Base-by-base conservation (phyloP, 2,113 vertebrate species). In the Hippolais icterina region DNA sequence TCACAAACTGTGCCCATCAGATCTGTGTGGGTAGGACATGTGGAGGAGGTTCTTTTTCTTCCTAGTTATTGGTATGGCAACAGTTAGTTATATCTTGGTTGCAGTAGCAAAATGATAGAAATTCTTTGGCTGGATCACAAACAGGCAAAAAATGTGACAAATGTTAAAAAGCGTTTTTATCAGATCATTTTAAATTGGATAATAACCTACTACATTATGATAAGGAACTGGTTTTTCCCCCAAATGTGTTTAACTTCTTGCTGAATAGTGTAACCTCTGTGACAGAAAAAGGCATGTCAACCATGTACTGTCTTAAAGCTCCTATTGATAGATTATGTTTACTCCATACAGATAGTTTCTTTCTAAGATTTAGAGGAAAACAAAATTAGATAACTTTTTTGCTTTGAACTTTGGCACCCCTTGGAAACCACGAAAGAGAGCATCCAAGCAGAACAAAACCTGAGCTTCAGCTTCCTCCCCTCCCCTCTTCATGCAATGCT, bases 21-120 rank as follows among this genome's bases (percentile, higher is more conserved):
- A 71, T 76, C 68, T 96, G 94, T 82, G 94, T 96, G 92, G 95
- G 95, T 49, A 93, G 96, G 78, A 35, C 42, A 56, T 96, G 95
- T 93, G 90, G 90, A 94, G 94, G 95, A 97, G 95, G 94, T 91
- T 95, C 78, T 91, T 96, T 93, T 97, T 95, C 94, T 90, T 95
- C 76, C 78, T 78, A 83, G 76, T 75, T 89, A 97, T 90, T 69
- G 85, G 77, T 96, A 96, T 96, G 87, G 89, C 77, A 97, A 96
- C 95, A 75, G 92, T 90, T 94, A 87, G 83, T 61, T 95, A 71
- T 72, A 87, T 95, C 87, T 95, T 87, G 54, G 37, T 89, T 87
- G 85, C 91, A 89, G 94, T 94, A 81, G 95, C 72, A 94, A 95
- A 89, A 95, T 29, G 35, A 96, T 74, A 91, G 46, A 94, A 96